These are phyloP conservation scores for Prunella strophiata DNA, from an alignment of 2,797 vertebrate genomes.

Conservation along the genomic window DNA sequence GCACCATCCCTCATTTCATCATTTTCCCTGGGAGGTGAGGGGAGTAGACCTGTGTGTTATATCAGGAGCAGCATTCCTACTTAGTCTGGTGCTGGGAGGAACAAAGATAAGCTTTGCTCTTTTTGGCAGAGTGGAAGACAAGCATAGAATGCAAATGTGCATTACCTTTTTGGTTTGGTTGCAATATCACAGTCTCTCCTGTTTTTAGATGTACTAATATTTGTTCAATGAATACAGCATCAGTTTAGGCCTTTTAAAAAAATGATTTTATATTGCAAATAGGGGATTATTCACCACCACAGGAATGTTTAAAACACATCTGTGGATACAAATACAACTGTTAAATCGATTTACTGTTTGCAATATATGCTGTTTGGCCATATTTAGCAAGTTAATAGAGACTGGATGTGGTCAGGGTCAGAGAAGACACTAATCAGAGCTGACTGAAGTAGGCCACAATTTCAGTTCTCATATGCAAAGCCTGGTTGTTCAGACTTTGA, in stretches of 20 bases:
- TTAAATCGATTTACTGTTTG: background rate
- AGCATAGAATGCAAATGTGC: background rate
- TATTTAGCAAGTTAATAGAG: slow-evolving; percentile 8
- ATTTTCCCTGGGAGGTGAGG: background rate
- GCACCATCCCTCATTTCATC: background rate
- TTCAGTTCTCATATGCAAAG: background rate
- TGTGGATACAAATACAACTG: background rate
- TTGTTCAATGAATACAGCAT: background rate
- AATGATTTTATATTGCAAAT: background rate
- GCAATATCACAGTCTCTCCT: background rate
- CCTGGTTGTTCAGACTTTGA: background rate
- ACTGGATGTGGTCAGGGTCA: background rate
- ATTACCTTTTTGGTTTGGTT: background rate
- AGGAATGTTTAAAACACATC: background rate
- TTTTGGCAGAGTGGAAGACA: background rate
- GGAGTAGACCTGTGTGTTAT: background rate
- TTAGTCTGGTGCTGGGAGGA: background rate
- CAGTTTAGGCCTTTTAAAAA: background rate
- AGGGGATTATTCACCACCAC: background rate
- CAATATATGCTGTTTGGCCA: background rate
- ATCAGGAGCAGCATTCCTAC: background rate
- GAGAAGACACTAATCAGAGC: background rate
- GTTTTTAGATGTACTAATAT: background rate
- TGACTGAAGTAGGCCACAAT: background rate
- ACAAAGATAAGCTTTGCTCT: background rate